Conservation (phyloP, 2,797 vertebrate species). For the Spinus pinus region DNA sequence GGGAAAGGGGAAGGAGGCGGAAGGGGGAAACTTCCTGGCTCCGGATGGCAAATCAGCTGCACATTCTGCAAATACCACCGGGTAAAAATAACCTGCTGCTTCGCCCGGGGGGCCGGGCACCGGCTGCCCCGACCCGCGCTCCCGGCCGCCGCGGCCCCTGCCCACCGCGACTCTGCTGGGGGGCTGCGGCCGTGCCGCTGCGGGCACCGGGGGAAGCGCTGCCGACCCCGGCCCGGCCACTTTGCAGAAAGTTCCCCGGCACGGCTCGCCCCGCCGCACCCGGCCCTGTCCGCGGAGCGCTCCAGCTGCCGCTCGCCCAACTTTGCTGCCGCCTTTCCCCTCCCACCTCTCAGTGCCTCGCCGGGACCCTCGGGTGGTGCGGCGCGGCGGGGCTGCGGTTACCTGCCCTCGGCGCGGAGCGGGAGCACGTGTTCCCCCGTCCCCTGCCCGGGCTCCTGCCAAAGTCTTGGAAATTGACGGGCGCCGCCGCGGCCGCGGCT, state of each 20-base stretch:
- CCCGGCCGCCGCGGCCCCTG: not conserved
- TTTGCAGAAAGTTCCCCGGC: slow-evolving; percentile 60
- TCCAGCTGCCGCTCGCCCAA: not conserved
- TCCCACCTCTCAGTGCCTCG: not conserved
- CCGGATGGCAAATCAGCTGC: slow-evolving; percentile 75
- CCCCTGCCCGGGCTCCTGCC: not conserved
- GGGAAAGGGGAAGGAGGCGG: not conserved
- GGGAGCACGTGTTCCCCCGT: not conserved
- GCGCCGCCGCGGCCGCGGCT: not conserved
- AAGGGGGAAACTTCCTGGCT: slow-evolving; percentile 60
- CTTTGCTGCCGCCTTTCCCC: not conserved
- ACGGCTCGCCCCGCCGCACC: not conserved
- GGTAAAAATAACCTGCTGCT: slow-evolving; percentile 73
- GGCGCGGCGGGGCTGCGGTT: not conserved
- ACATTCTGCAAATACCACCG: slow-evolving; percentile 76
- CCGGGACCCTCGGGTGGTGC: not conserved
- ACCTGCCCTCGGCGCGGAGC: slow-evolving; percentile 30
- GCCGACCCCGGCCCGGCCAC: slow-evolving; percentile 38
- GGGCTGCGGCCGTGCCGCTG: not conserved
- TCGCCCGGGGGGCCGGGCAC: slow-evolving; percentile 31
- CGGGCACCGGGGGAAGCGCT: not conserved
- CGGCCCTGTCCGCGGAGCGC: slow-evolving; percentile 28
- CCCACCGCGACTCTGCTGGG: not conserved
- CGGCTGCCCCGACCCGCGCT: not conserved
- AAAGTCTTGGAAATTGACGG: not conserved